A percentile compares a stretch with the other conserved stretches of the same genome.
These are phyloP conservation scores for Acanthopagrus latus DNA, from an alignment of 2,797 vertebrate species.

Conservation along the genomic window DNA sequence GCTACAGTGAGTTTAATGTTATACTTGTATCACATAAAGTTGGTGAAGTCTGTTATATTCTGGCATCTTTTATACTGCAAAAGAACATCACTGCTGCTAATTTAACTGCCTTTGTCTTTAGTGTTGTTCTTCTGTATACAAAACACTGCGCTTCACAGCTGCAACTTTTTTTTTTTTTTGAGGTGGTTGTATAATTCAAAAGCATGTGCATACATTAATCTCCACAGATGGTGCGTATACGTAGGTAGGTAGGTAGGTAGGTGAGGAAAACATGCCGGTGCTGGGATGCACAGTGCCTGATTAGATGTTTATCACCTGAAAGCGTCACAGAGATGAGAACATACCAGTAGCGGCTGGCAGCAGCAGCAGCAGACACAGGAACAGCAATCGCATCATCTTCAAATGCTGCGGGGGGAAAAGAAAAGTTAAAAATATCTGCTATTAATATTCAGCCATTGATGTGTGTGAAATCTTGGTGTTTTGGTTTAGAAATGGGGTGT, in stretches of 20 bases:
- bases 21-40: not conserved
- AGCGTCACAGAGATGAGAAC: slow-evolving; percentile 74
- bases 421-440: slow-evolving; percentile 76
- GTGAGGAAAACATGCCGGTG: slow-evolving; percentile 56
- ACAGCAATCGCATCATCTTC: slow-evolving; percentile 87
- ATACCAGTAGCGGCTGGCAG: slow-evolving; percentile 80
- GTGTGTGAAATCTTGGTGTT: slow-evolving; percentile 61
- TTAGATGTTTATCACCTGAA: slow-evolving; percentile 79
- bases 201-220: slow-evolving; percentile 34
- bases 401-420: slow-evolving; percentile 73
- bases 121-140: slow-evolving; percentile 16
- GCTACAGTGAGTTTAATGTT: not conserved
- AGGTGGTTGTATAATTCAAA: slow-evolving; percentile 23
- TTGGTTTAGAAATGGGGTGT: slow-evolving; percentile 55
- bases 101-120: slow-evolving; percentile 15
- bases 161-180: slow-evolving; percentile 27
- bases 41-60: not conserved
- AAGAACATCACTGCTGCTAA: not conserved
- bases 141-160: slow-evolving; percentile 1
- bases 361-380: slow-evolving; percentile 83
- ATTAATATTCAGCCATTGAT: slow-evolving; percentile 76
- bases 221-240: slow-evolving; percentile 23
- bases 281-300: slow-evolving; percentile 53
- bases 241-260: slow-evolving; percentile 27
- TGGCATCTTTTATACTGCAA: not conserved